Percentiles rank a stretch among this genome's conserved stretches.
phyloP scores from a whole-genome alignment of 1,140 invertebrate genomes.

The Mylabris phalerata region DNA sequence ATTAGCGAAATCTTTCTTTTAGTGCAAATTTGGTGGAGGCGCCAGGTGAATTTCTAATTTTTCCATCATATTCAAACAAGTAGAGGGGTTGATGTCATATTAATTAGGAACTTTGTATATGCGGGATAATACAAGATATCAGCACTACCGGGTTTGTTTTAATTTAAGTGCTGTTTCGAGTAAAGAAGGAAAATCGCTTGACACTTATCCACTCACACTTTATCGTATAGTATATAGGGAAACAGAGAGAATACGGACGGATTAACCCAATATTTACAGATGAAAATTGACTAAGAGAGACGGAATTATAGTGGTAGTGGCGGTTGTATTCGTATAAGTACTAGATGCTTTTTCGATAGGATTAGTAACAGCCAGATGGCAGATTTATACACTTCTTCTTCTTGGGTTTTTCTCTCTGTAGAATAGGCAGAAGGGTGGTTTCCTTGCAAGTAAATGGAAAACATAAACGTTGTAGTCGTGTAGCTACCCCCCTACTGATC shows the following conservation, averaged over 20 bases:
- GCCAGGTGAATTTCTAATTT: no score
- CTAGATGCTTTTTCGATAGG: slow-evolving; percentile 23
- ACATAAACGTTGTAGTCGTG: background rate
- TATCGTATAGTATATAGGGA: background rate
- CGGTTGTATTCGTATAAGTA: no score
- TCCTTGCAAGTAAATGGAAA: no score
- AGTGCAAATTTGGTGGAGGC: no score
- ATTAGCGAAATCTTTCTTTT: no score
- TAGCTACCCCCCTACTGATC: background rate
- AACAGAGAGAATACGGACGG: slow-evolving; percentile 8
- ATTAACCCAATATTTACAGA: slow-evolving; percentile 37
- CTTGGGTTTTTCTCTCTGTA: no score
- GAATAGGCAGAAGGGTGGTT: no score
- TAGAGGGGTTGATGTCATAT: background rate
- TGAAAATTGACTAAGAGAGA: slow-evolving; percentile 32
- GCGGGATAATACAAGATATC: slow-evolving; percentile 29
- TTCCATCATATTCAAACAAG: no score
- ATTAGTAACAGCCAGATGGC: slow-evolving; percentile 20
- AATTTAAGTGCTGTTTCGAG: slow-evolving; percentile 28
- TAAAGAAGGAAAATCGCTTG: slow-evolving; percentile 33
- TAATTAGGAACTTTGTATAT: slow-evolving; percentile 30
- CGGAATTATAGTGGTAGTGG: background rate
- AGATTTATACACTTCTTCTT: slow-evolving; percentile 21
- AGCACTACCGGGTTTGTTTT: slow-evolving; percentile 34
- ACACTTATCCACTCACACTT: slow-evolving; percentile 28